Base-by-base conservation (phyloP, 2,888 invertebrate genomes). In the Hyalella azteca region DNA sequence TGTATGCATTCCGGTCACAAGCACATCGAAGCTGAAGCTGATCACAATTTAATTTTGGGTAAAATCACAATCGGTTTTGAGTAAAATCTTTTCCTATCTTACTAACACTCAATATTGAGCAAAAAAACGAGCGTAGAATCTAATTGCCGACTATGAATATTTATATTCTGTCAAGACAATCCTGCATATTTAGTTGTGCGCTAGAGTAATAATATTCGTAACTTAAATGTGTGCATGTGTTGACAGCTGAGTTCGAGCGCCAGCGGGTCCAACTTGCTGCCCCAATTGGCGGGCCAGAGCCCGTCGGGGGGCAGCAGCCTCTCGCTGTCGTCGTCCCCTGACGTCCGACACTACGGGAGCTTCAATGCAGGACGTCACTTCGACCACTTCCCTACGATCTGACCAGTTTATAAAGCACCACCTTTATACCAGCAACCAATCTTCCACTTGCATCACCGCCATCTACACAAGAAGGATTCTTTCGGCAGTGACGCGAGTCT, bases 351-450 rank as follows among this genome's bases (percentile, higher is more conserved):
- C 1, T 66, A 78, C 41, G 77, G 80, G 19, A 79, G 81, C 36
- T n/a, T 40, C 22, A 45, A 45, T 5, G 36, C 41, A 4, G 54
- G 80, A 5, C 79, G 82, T 15, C 79, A 82, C 66, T 82, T 82
- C 66, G 82, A 82, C 79, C 82, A 82, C 78, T 77, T 82, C n/a
- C 82, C 82, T 22, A 82, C 82, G 73, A 82, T 82, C 78, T 82
- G 82, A 82, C 82, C 75, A 75, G 39, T 45, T 75, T 15, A 39
- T 26, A 22, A 54, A 5, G 9, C 26, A 26, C 26, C 54, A 54
- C 3, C 5, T 54, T 5, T 26, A 54, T 7, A 19, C 22, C 54
- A 54, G 26, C 9, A 9, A 54, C 22, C 54, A 54, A n/a, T 54
- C 7, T 26, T 26, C 54, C 54, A 54, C 54, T 22, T 54, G 1